A percentile compares a stretch with the other conserved stretches of the same genome.
Evolutionary conservation across 2,797 vertebrate genomes (phyloP).

Genomic region (Onychomys torridus): DNA sequence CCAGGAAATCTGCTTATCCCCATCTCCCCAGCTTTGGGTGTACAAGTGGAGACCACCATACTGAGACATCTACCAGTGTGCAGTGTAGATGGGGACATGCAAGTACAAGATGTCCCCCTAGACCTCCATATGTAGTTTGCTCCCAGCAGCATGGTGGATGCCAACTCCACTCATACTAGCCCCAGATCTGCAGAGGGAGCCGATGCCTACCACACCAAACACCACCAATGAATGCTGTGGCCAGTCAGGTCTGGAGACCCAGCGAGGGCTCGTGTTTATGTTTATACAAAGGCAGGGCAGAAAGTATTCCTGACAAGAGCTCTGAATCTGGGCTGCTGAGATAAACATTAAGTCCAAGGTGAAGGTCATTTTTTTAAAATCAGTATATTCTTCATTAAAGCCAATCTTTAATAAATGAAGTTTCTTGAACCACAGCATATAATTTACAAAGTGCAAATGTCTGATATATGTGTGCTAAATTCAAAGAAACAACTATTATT

Average conservation of each 20-base stretch:
- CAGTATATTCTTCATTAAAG: constrained; percentile 72
- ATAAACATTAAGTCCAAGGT: constrained; percentile 68
- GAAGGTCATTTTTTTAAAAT: constrained; percentile 59
- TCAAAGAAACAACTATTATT: constrained; percentile 79
- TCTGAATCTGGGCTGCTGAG: constrained; percentile 37
- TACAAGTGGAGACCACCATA: not conserved
- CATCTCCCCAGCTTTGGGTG: not conserved
- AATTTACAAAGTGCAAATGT: constrained; percentile 79
- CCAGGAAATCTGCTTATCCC: not conserved
- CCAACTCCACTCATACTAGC: not conserved
- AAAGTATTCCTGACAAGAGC: constrained; percentile 24
- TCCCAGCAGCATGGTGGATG: fast-evolving
- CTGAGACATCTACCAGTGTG: not conserved
- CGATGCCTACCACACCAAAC: constrained; percentile 9
- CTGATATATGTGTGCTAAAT: constrained; percentile 66
- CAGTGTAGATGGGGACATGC: not conserved
- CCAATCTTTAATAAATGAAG: constrained; percentile 36
- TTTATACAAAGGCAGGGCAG: constrained; percentile 10
- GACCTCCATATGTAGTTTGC: not conserved
- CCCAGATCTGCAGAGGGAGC: not conserved
- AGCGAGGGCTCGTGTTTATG: not conserved
- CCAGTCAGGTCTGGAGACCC: not conserved
- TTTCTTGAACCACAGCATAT: constrained; percentile 60
- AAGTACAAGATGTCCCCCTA: not conserved
- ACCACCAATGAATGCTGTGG: constrained; percentile 22